Evolutionary conservation across 2,888 invertebrate genomes (phyloP), one percentile per base, ranked within the genome.

Genomic region (Eupithecia tripunctaria): DNA sequence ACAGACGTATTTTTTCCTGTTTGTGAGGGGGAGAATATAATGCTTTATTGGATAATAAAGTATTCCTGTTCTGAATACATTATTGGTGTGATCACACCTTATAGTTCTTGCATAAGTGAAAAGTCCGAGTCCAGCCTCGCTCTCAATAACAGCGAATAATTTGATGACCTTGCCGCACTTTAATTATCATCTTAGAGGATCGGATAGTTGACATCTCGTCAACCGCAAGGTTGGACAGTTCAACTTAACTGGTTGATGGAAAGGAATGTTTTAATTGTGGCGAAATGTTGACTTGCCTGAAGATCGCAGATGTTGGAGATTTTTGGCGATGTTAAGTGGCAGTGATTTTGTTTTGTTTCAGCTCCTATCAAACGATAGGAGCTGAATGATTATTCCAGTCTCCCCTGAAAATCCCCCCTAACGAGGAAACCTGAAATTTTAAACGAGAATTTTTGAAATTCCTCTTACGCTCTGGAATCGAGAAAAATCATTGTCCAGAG

Each of bases 111-210:
- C 86, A 81, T 86, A 89, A 90, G 86, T 82, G 85, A 89, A 87
- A 89, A 90, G 86, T 84, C 82, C 78, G 76, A 75, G 72, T 74
- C 79, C 82, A 90, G 86, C 92, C 92, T 92, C 85, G 93, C 89
- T 89, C 93, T 85, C 88, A 92, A 93, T 93, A 89, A 84, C 88
- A 89, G 68, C 88, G 86, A 91, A 91, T 88, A 85, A 89, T 91
- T 90, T 91, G 83, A 85, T 84, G 91, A 88, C 93, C 93, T 93
- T 89, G 89, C 79, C 88, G 88, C 73, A 85, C 87, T 88, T 91
- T 91, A 90, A 91, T 91, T 91, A 90, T 89, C 88, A 88, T 89
- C 85, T 87, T 88, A 87, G 87, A 88, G 85, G 86, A 87, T 89
- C 86, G 84, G 78, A 76, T 80, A 75, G 89, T 88, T 90, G 90